phyloP scores from a whole-genome alignment of 1,140 invertebrate genomes.

The Danaus melanippus region DNA sequence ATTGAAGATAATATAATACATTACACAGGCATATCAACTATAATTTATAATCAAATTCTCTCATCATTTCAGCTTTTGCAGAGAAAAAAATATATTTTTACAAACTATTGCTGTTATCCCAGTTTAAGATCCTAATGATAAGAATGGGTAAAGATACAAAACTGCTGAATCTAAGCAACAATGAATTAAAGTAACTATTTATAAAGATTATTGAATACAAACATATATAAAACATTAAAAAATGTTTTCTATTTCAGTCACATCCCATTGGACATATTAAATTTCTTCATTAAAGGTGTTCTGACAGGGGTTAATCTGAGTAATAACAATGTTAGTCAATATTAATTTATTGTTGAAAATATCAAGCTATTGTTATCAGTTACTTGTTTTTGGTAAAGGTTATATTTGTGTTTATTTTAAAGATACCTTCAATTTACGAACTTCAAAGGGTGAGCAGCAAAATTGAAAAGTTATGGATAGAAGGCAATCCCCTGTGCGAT shows the following conservation, averaged over 20 bases:
- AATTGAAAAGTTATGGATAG: constrained; percentile 55
- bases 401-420: constrained; percentile 14
- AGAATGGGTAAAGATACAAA: constrained; percentile 52
- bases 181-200: constrained; percentile 44
- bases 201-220: not conserved
- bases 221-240: constrained; percentile 4
- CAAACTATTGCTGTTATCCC: constrained; percentile 36
- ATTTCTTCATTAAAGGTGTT: constrained; percentile 59
- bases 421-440: constrained; percentile 47
- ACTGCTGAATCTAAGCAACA: constrained; percentile 48
- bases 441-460: constrained; percentile 51
- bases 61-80: constrained; percentile 40
- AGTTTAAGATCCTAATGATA: constrained; percentile 58
- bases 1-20: not conserved
- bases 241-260: constrained; percentile 39
- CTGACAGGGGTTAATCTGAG: constrained; percentile 51
- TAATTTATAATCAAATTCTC: not conserved
- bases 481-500: constrained; percentile 55
- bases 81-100: constrained; percentile 48
- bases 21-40: not conserved
- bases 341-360: not conserved
- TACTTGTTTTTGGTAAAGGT: not conserved
- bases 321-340: constrained; percentile 51
- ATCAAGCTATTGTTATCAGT: too few relatives aligned
- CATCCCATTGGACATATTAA: constrained; percentile 48